These are phyloP conservation scores for Oscheius sp. DNA, from an alignment of 1,140 invertebrate genomes.

Conservation along the genomic window DNA sequence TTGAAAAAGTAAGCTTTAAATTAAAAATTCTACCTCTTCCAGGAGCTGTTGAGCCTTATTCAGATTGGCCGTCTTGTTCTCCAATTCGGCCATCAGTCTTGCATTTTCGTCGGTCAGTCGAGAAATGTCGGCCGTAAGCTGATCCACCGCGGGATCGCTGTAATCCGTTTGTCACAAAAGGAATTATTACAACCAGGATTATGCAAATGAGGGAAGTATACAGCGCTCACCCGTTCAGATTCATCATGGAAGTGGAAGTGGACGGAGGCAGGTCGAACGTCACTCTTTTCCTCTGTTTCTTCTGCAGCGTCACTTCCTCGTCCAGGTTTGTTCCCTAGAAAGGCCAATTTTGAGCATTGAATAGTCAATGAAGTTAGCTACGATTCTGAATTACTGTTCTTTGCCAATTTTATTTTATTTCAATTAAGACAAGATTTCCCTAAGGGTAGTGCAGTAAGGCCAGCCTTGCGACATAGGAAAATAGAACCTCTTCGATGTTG, in stretches of 20 bases:
- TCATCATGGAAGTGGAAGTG: constrained; percentile 13
- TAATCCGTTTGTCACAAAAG: not conserved
- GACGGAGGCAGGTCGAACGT: constrained; percentile 37
- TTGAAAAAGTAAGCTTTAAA: too few relatives aligned
- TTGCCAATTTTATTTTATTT: too few relatives aligned
- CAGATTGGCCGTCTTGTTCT: not conserved
- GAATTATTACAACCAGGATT: not conserved
- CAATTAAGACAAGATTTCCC: too few relatives aligned
- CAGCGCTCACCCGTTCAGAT: constrained; percentile 18
- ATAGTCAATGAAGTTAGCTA: too few relatives aligned
- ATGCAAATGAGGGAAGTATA: not conserved
- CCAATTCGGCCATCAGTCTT: not conserved
- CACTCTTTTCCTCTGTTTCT: constrained; percentile 37
- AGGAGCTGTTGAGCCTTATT: not conserved
- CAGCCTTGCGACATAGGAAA: too few relatives aligned
- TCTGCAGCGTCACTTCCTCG: not conserved
- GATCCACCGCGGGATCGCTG: not conserved
- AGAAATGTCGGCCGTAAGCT: not conserved
- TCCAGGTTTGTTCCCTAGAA: constrained; percentile 15
- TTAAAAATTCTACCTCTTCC: too few relatives aligned
- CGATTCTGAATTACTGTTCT: too few relatives aligned
- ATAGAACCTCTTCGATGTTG: too few relatives aligned
- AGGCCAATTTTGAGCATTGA: not conserved
- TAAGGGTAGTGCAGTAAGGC: too few relatives aligned
- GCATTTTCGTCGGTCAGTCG: constrained; percentile 2